Base-by-base conservation (phyloP, 2,113 vertebrate genomes). In the Protobothrops mucrosquamatus region DNA sequence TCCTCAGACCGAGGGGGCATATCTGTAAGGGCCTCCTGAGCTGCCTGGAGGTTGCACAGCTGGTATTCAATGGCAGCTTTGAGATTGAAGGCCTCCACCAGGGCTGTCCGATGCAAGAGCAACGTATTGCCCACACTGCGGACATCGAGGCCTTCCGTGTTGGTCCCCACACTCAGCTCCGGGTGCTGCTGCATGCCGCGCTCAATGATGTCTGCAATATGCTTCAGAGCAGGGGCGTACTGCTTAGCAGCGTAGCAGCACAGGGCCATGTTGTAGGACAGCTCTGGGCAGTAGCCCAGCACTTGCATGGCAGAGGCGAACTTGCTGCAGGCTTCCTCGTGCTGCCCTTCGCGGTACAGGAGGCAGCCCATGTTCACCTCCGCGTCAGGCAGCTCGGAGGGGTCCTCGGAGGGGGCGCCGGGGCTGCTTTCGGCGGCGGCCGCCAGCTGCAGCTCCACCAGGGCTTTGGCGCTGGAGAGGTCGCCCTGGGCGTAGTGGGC, bases 61-160 rank as follows among this genome's bases (percentile, higher is more conserved):
- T 99, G 99, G 96, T 98, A 99, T 94, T 99, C 98, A 5, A 99
- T 99, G 94, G 99, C 99, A 0, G 99, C 99, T 96, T 99, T 99
- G 59, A 99, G 98, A 97, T 99, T 99, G 96, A 99, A 99, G 91
- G 98, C 99, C 96, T 99, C 99, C 85, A 99, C 98, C 90, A 99
- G 97, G 9, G 99, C 98, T 0, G 99, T 99, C 96, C 98, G 98
- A 64, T 99, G 99, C 91, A 99, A 98, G 1, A 99, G 98, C 92
- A 98, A 95, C 0, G 99, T 99, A 97, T 99, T 99, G 74, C 99
- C 99, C 2, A 99, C 99, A 0, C 99, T 99, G 94, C 98, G 98
- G 22, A 99, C 97, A 0, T 99, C 99, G 0, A 99, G 98, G 94
- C 99, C 99, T 94, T 99, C 99, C 0, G 99, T 99, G 52, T 97